A percentile compares a stretch with the other conserved stretches of the same genome.
These are phyloP conservation scores for Magallana angulata DNA, from an alignment of 1,140 invertebrate genomes.

Conservation along the genomic window DNA sequence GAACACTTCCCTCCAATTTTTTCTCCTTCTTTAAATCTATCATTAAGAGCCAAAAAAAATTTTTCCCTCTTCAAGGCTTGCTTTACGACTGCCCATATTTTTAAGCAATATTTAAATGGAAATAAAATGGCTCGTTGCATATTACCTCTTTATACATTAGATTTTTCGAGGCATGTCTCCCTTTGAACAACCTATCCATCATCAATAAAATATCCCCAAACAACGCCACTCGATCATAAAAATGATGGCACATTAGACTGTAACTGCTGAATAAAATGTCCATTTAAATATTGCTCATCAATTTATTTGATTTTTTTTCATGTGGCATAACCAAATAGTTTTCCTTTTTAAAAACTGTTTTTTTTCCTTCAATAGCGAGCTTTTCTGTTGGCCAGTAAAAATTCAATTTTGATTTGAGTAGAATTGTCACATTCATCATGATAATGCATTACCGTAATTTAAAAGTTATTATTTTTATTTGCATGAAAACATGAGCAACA, in stretches of 20 bases:
- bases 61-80: neutral
- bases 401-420: slow-evolving; percentile 8
- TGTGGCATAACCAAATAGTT: neutral
- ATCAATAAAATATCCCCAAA: slow-evolving; percentile 15
- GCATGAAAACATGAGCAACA: neutral
- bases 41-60: neutral
- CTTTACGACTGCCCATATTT: neutral
- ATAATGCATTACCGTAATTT: neutral
- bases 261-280: slow-evolving; percentile 24
- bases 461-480: neutral
- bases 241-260: neutral
- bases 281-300: slow-evolving; percentile 25
- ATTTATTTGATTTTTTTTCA: neutral
- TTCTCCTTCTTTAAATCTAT: neutral
- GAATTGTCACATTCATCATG: slow-evolving; percentile 13
- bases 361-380: neutral
- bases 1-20: neutral
- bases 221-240: slow-evolving; percentile 23
- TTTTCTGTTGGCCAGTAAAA: neutral
- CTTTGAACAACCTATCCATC: neutral
- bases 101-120: slow-evolving; percentile 4
- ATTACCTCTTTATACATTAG: neutral
- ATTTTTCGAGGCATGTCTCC: neutral
- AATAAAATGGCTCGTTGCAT: slow-evolving; percentile 33
- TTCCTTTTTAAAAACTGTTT: neutral